Base-by-base conservation (phyloP, 1,140 invertebrate species). In the Penaeus chinensis region DNA sequence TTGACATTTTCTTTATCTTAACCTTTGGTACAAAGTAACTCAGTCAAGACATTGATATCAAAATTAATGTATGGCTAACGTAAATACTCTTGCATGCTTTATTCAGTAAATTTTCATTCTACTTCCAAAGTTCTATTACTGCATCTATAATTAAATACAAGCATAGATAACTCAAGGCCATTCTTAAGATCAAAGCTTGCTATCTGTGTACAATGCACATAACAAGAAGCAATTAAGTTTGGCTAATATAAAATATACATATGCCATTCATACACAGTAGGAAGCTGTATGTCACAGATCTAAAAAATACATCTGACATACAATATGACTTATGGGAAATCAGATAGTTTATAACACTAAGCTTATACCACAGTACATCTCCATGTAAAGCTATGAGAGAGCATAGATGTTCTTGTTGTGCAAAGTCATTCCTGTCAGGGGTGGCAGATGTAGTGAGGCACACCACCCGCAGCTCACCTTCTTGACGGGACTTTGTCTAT, bases 401-500 rank as follows among this genome's bases (percentile, higher is more conserved):
- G 71, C 66, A 61, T 84, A 84, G 66, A 27, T 24, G n/a, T 62
- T 76, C 47, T 61, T 84, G 47, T 20, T 82, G 81, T 82, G 81
- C 81, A 82, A 66, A 66, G 32, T 69, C 81, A 82, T 27, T 82
- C 63, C 65, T 69, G 27, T 82, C 81, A 69, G 37, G 32, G 32
- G 63, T 82, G 47, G 37, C 60, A 82, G 54, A 37, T 66, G 65
- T 54, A 54, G 54, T 54, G 54, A 54, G 54, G 54, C 54, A 54
- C 54, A 54, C 54, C 54, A 54, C 54, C 54, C 54, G 54, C 83
- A 54, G 42, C 88, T 85, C 84, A 80, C 87, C 87, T 88, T 88
- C 74, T 84, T 88, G 42, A 69, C 71, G 62, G 87, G 87, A 80
- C 87, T 88, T 71, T 84, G 74, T 84, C 87, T 88, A 22, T 88